These are phyloP conservation scores for Cremastobaeus sp. DNA, from an alignment of 2,888 invertebrate species.

Conservation along the genomic window DNA sequence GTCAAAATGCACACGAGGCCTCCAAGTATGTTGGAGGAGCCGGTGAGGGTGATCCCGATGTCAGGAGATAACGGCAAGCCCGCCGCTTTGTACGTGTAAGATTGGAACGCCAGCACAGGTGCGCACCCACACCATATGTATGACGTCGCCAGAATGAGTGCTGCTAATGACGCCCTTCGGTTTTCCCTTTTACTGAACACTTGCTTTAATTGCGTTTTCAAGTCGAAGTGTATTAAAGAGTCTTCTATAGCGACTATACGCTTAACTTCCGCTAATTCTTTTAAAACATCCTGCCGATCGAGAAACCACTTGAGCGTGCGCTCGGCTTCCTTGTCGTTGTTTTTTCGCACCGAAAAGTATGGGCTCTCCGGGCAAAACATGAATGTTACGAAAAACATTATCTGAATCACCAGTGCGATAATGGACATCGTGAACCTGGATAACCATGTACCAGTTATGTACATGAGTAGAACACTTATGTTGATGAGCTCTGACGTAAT, in stretches of 20 bases:
- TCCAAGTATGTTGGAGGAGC: constrained; percentile 69
- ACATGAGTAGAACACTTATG: constrained; percentile 42
- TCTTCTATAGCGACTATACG: constrained; percentile 72
- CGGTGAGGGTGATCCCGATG: constrained; percentile 69
- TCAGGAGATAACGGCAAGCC: constrained; percentile 69
- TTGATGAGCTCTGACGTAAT: constrained; percentile 49
- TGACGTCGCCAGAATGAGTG: constrained; percentile 69
- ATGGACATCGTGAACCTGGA: constrained; percentile 35
- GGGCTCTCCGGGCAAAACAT: constrained; percentile 51
- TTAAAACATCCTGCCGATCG: constrained; percentile 72
- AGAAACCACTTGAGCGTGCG: constrained; percentile 68
- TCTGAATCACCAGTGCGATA: constrained; percentile 31
- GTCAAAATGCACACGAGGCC: constrained; percentile 70
- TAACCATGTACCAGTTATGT: constrained; percentile 25
- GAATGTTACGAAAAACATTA: constrained; percentile 37
- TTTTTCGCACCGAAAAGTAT: constrained; percentile 43
- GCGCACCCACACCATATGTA: constrained; percentile 72
- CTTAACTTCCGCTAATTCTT: constrained; percentile 74
- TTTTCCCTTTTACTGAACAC: constrained; percentile 64
- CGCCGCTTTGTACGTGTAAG: constrained; percentile 71
- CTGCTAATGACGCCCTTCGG: constrained; percentile 68
- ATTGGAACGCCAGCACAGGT: constrained; percentile 74
- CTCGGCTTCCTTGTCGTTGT: constrained; percentile 28
- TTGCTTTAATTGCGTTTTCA: constrained; percentile 60
- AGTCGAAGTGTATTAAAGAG: constrained; percentile 38